Evolutionary conservation across 2,888 invertebrate species (phyloP).

Genomic region (Sarcophaga variegata): DNA sequence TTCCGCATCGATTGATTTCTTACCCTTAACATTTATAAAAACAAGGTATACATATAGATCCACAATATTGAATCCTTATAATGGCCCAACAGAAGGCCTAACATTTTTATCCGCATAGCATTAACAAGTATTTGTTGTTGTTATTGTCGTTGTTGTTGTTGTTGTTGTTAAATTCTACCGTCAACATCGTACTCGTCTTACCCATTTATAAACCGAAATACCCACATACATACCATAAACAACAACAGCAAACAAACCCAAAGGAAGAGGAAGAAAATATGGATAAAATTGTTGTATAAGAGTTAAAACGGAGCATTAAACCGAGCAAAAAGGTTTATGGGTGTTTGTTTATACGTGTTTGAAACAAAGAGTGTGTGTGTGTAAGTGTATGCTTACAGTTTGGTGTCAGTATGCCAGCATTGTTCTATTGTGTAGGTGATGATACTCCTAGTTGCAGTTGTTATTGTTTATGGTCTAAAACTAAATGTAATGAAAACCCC

Average conservation of each 20-base stretch:
- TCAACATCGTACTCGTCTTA: slow-evolving; percentile 40
- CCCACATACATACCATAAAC: slow-evolving; percentile 1
- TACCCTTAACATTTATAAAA: too few relatives aligned
- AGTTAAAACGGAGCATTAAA: background rate
- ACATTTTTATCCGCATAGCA: background rate
- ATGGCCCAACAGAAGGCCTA: background rate
- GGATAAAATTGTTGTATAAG: background rate
- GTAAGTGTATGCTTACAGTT: background rate
- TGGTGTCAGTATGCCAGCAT: slow-evolving; percentile 50
- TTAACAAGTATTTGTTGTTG: slow-evolving; percentile 55
- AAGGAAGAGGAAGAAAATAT: background rate
- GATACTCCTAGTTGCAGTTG: background rate
- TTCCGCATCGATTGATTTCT: too few relatives aligned
- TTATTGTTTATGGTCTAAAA: slow-evolving; percentile 4
- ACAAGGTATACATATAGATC: too few relatives aligned
- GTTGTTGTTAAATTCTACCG: slow-evolving; percentile 29
- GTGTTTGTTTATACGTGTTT: background rate
- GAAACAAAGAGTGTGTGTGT: background rate
- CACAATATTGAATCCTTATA: too few relatives aligned
- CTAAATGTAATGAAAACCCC: background rate
- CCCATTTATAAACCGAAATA: slow-evolving; percentile 35
- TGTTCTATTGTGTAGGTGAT: slow-evolving; percentile 7
- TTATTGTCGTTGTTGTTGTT: slow-evolving; percentile 18
- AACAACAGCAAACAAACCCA: background rate
- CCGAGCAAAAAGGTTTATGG: background rate